A percentile compares a stretch with the other conserved stretches of the same genome.
phyloP scores from a whole-genome alignment of 2,888 invertebrate genomes.

The Ectropis crepuscularia region DNA sequence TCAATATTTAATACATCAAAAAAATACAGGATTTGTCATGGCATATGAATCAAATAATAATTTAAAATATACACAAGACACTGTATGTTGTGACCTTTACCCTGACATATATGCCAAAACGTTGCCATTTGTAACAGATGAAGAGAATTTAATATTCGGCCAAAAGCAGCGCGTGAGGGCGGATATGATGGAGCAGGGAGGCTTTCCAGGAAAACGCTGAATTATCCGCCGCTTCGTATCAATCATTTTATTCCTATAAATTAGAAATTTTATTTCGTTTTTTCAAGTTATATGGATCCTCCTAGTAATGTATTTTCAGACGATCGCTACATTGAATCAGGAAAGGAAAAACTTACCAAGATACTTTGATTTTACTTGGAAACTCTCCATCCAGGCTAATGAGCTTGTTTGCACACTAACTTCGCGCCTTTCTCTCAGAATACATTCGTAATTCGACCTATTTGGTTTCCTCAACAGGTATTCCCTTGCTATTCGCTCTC shows the following conservation, averaged over 20 bases:
- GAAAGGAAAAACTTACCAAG: not conserved
- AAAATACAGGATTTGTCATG: no score
- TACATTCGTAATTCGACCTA: slow-evolving; percentile 25
- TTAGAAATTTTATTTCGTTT: slow-evolving; percentile 47
- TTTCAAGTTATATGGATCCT: slow-evolving; percentile 6
- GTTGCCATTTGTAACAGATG: slow-evolving; percentile 64
- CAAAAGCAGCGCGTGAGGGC: slow-evolving; percentile 62
- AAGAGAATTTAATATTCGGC: slow-evolving; percentile 77
- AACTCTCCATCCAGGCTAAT: not conserved
- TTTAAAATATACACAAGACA: not conserved
- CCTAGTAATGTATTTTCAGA: not conserved
- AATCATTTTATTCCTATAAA: slow-evolving; percentile 60
- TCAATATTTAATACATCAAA: no score
- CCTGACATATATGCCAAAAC: slow-evolving; percentile 51
- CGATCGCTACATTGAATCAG: not conserved
- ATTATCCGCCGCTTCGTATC: slow-evolving; percentile 60
- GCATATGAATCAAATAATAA: not conserved
- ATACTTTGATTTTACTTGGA: not conserved
- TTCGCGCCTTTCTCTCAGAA: slow-evolving; percentile 7
- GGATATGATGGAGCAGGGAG: slow-evolving; percentile 38
- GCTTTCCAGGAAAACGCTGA: slow-evolving; percentile 57
- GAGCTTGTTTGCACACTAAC: slow-evolving; percentile 3
- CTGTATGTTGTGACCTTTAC: slow-evolving; percentile 21
- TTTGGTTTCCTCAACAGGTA: slow-evolving; percentile 37
- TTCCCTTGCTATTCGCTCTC: slow-evolving; percentile 45